These are phyloP conservation scores for Tichodroma muraria DNA, from an alignment of 2,113 vertebrate species.

Conservation along the genomic window DNA sequence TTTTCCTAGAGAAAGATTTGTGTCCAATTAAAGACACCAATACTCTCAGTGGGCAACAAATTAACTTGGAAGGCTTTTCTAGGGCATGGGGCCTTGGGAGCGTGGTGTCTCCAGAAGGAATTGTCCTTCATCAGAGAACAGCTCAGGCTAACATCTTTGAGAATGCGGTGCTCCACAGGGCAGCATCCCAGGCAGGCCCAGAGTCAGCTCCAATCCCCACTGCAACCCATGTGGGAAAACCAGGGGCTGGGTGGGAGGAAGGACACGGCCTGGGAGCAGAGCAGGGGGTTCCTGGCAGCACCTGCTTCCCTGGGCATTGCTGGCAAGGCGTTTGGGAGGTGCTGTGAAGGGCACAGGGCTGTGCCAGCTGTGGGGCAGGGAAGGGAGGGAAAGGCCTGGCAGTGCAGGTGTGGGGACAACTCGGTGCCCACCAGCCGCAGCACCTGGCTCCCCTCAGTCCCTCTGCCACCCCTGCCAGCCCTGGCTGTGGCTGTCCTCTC, in stretches of 20 bases:
- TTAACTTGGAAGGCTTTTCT: not conserved
- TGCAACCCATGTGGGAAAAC: rapidly evolving
- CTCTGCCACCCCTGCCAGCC: not conserved
- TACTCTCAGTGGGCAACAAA: not conserved
- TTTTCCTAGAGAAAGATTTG: not conserved
- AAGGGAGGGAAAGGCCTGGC: not conserved
- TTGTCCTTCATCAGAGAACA: not conserved
- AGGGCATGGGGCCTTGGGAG: not conserved
- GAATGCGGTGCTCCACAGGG: rapidly evolving
- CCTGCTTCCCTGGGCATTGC: rapidly evolving
- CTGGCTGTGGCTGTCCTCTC: rapidly evolving
- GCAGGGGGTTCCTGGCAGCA: not conserved
- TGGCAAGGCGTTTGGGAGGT: rapidly evolving
- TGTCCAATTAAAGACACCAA: not conserved
- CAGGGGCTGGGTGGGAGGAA: rapidly evolving
- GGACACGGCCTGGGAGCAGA: rapidly evolving
- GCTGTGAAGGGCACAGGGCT: not conserved
- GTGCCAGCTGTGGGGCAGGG: rapidly evolving
- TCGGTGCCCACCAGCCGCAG: rapidly evolving
- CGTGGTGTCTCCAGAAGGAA: not conserved
- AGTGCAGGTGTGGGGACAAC: not conserved
- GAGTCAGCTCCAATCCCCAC: rapidly evolving
- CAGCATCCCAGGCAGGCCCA: not conserved
- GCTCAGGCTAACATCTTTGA: rapidly evolving
- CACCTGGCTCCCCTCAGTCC: rapidly evolving